Evolutionary conservation across 2,113 vertebrate species (phyloP).

Genomic region (Actinemys pallida): DNA sequence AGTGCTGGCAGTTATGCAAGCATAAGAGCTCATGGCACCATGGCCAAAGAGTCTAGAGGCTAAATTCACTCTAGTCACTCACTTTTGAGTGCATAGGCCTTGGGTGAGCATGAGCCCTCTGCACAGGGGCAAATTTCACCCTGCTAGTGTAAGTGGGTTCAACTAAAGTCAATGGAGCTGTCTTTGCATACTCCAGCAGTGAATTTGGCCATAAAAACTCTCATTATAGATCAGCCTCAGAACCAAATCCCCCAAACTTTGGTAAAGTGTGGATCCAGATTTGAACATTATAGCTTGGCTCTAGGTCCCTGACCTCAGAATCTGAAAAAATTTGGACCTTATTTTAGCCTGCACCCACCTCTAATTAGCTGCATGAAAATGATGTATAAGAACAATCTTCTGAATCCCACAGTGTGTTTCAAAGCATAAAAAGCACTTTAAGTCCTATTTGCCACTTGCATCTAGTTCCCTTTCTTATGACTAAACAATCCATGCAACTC

Average conservation of each 20-base stretch:
- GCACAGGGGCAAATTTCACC: not conserved
- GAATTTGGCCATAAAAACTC: not conserved
- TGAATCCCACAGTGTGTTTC: not conserved
- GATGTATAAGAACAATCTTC: not conserved
- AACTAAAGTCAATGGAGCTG: not conserved
- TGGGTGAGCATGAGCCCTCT: not conserved
- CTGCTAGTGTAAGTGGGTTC: not conserved
- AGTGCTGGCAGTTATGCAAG: rapidly evolving
- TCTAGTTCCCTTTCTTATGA: not conserved
- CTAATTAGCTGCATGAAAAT: not conserved
- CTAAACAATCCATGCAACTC: not conserved
- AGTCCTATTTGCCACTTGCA: not conserved
- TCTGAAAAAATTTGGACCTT: not conserved
- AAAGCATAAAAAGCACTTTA: not conserved
- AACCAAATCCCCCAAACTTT: not conserved
- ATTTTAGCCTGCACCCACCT: not conserved
- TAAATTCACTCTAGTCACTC: not conserved
- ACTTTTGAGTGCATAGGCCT: not conserved
- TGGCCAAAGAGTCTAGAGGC: not conserved
- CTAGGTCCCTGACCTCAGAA: not conserved
- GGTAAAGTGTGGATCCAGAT: not conserved
- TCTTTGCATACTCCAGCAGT: not conserved
- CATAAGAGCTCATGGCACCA: not conserved
- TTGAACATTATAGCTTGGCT: not conserved
- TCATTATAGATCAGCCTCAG: not conserved